Base-by-base conservation (phyloP, 2,888 invertebrate genomes). In the Notodonta ziczac region DNA sequence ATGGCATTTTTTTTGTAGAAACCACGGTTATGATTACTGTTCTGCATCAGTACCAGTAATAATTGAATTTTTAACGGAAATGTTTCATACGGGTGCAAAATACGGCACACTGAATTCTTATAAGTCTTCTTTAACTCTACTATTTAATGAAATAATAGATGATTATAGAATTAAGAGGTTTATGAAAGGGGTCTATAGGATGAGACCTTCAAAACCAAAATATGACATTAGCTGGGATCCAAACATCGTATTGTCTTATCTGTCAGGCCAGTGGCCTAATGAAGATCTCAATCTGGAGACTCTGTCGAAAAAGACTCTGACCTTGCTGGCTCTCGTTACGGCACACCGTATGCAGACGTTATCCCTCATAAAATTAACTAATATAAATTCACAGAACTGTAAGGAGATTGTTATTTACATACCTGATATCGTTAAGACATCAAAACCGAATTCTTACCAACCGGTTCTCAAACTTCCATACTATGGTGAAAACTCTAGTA, bases 141-240 rank as follows among this genome's bases (percentile, higher is more conserved):
- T 62, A 44, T 51, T 54, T 54, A 40, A 59, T 68, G 63, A 58
- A 10, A 58, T 42, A 50, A 16, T 51, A 10, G 16, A 65, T 48
- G 61, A 62, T 56, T 39, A 61, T 35, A 42, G 40, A 55, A 14
- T 65, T 6, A 52, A 57, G 39, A 56, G 60, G 3, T 68, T 68
- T 50, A 62, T 64, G 40, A 65, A 65, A 54, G 64, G 67, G 39
- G 42, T 60, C 39, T 60, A 24, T 14, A 60, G 42, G 51, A 40
- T 50, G 16, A 40, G 57, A 24, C 58, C 55, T 35, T n/a, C 58
- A 9, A 53, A 46, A 39, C 64, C 67, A 5, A 58, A 54, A 24
- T 67, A 67, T 53, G 46, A 53, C 9, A 4, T 58, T 6, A 67
- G 62, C 4, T 66, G 66, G 63, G 61, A 63, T 56, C 58, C 67